Conservation (phyloP, 2,113 vertebrate genomes). For the Seriola dumerili region DNA sequence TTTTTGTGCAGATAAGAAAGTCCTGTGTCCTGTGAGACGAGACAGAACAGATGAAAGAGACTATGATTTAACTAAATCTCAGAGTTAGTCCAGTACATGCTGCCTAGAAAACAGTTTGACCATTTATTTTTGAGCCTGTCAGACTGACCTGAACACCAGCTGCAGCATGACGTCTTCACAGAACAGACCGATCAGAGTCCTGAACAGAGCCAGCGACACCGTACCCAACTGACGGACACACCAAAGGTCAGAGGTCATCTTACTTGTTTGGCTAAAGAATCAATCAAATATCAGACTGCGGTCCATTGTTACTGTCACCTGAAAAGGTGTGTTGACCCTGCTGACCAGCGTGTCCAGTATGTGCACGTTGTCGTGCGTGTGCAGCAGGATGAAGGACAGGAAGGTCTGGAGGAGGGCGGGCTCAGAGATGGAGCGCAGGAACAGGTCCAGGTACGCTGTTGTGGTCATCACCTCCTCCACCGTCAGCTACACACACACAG, state of each 20-base stretch:
- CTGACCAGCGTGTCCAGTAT: slow-evolving; percentile 95
- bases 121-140: not conserved
- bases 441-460: slow-evolving; percentile 95
- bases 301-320: slow-evolving; percentile 83
- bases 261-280: no score
- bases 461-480: slow-evolving; percentile 98
- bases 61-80: no score
- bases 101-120: not conserved
- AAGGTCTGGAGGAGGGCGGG: slow-evolving; percentile 94
- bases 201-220: slow-evolving; percentile 95
- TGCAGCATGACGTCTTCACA: slow-evolving; percentile 99
- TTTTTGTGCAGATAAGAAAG: no score
- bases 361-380: slow-evolving; percentile 92
- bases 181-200: slow-evolving; percentile 94
- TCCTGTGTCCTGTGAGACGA: no score
- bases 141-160: slow-evolving; percentile 92
- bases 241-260: not conserved
- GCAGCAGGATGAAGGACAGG: slow-evolving; percentile 93
- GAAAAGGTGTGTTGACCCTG: slow-evolving; percentile 97
- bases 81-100: no score
- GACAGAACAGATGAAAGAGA: no score
- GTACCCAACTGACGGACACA: slow-evolving; percentile 88
- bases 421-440: slow-evolving; percentile 91
- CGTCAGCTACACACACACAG: slow-evolving; percentile 84
- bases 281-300: not conserved